Base-by-base conservation (phyloP, 2,113 vertebrate genomes). In the Quiscalus mexicanus region DNA sequence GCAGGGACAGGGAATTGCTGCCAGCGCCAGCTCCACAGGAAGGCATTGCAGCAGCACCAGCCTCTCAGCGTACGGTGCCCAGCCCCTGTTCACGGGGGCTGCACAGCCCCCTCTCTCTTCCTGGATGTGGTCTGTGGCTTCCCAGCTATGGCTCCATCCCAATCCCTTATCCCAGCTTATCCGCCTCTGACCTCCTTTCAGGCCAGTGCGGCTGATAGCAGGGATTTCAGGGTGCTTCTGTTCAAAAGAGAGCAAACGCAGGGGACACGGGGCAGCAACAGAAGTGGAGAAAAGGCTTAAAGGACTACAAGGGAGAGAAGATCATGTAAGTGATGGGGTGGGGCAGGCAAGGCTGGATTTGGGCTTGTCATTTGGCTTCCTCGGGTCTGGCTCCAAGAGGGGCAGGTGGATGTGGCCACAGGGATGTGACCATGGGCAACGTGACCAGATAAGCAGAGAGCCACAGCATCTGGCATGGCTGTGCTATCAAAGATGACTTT, bases 171-270 rank as follows among this genome's bases (percentile, higher is more conserved):
- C 95, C 94, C 24, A 4, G 94, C 84, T 97, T 96, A 97, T 97
- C 97, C 73, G 75, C 67, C 65, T 85, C 69, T 97, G 95, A 96
- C 96, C 97, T 97, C 88, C 84, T 97, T 97, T 97, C 80, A 77
- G 97, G 96, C 86, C 78, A 79, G 88, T 39, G 59, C 87, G 41
- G 83, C 33, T 69, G 74, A 79, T 94, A 86, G 47, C 49, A 62
- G 84, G 78, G 93, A 92, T 89, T 91, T 94, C 78, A 86, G 76
- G 45, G 55, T 41, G 67, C 77, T 58, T 77, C 88, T 62, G 45
- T 19, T 37, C 44, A 56, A 76, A 58, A 74, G 31, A 78, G 62
- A 44, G n/a, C 47, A 86, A 73, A 69, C 0, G 1, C 45, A 37
- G 37, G 55, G 44, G 13, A 52, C 16, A 7, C 0, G 3, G 67